These are phyloP conservation scores for Conopomorpha cramerella DNA, from an alignment of 1,140 invertebrate genomes.

Conservation along the genomic window DNA sequence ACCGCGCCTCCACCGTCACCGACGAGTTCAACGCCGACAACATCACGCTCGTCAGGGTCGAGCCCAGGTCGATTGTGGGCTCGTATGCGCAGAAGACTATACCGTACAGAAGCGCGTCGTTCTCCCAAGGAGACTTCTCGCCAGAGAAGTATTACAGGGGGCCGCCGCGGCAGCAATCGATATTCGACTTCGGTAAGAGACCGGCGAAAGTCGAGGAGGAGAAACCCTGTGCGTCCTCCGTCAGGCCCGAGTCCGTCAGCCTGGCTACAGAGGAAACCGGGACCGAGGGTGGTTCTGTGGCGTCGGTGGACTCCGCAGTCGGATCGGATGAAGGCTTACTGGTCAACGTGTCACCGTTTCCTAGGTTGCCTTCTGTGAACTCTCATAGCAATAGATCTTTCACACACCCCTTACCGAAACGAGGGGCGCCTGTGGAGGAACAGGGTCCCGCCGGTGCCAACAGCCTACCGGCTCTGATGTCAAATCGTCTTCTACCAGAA, in stretches of 20 bases:
- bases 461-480: slow-evolving; percentile 50
- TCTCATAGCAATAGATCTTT: slow-evolving; percentile 48
- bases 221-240: slow-evolving; percentile 5
- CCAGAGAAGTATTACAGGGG: slow-evolving; percentile 48
- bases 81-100: slow-evolving; percentile 64
- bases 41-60: slow-evolving; percentile 55
- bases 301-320: slow-evolving; percentile 65
- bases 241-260: slow-evolving; percentile 14
- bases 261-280: slow-evolving; percentile 32
- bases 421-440: slow-evolving; percentile 41
- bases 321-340: slow-evolving; percentile 63
- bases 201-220: slow-evolving; percentile 25
- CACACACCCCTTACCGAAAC: slow-evolving; percentile 53
- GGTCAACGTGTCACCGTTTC: slow-evolving; percentile 42
- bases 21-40: slow-evolving; percentile 42
- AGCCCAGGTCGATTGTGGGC: slow-evolving; percentile 61
- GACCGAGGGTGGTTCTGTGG: slow-evolving; percentile 54
- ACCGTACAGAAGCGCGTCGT: slow-evolving; percentile 79
- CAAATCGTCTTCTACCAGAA: slow-evolving; percentile 46
- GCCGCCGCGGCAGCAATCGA: slow-evolving; percentile 31
- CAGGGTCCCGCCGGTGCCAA: slow-evolving; percentile 32
- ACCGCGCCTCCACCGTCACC: slow-evolving; percentile 36
- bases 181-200: slow-evolving; percentile 44
- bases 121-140: slow-evolving; percentile 79
- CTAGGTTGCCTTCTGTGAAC: slow-evolving; percentile 38